Evolutionary conservation across 35 echinoderm and acorn worm genomes (phyloP).

Genomic region (Nesometra sesokonis): DNA sequence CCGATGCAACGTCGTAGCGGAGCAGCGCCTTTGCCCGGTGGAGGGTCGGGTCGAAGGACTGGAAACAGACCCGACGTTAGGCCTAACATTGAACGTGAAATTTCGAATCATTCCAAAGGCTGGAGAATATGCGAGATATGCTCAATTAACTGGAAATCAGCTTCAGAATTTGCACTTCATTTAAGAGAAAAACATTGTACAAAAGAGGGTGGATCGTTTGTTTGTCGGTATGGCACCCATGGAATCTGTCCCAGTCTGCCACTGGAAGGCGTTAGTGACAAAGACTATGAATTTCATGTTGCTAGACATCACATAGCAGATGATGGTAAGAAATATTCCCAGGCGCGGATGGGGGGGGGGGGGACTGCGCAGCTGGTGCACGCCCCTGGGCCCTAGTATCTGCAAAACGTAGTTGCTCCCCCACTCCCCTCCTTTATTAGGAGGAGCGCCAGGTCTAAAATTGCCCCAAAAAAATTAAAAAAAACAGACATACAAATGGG

Average conservation of each 20-base stretch:
- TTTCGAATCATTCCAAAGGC: neutral
- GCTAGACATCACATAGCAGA: slow-evolving; percentile 67
- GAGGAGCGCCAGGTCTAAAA: too few species aligned
- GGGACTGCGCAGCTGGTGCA: too few species aligned
- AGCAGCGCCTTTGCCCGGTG: neutral
- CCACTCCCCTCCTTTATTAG: too few species aligned
- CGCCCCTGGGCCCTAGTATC: too few species aligned
- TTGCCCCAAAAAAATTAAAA: too few species aligned
- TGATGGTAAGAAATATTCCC: slow-evolving; percentile 45
- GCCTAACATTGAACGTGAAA: neutral
- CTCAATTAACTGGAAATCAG: slow-evolving; percentile 22
- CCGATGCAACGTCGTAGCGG: neutral
- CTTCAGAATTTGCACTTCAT: slow-evolving; percentile 64
- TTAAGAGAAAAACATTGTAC: slow-evolving; percentile 69
- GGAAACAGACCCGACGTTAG: neutral
- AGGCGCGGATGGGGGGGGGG: too few species aligned
- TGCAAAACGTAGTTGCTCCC: too few species aligned
- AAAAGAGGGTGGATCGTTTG: slow-evolving; percentile 66
- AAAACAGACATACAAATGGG: too few species aligned
- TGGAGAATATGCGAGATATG: neutral
- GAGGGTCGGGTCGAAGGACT: neutral
- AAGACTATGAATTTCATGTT: slow-evolving; percentile 95
- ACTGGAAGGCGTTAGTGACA: slow-evolving; percentile 73
- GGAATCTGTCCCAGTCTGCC: slow-evolving; percentile 71
- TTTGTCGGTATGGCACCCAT: slow-evolving; percentile 69